Percentiles rank a stretch among this genome's conserved stretches.
Conservation (phyloP, 2,113 vertebrate genomes). For the Poeciliopsis retropinna region DNA sequence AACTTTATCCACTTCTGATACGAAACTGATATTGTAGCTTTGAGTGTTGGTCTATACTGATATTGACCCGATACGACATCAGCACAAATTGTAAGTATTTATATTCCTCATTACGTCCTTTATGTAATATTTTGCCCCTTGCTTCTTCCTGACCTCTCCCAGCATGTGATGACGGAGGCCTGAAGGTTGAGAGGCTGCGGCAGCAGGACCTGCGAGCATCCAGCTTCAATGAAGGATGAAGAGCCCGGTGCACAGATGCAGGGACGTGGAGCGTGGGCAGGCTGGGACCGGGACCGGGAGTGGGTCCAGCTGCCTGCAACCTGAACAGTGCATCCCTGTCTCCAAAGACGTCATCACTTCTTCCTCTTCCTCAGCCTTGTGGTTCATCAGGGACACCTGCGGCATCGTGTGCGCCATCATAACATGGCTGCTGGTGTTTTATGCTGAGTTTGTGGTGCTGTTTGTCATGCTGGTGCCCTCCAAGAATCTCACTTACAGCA, state of each 20-base stretch:
- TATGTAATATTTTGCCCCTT: too few species aligned
- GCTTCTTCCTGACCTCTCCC: slow-evolving; percentile 1
- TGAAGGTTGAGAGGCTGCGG: slow-evolving; percentile 33
- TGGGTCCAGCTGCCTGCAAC: slow-evolving; percentile 82
- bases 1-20: too few species aligned
- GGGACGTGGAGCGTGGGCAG: slow-evolving; percentile 86
- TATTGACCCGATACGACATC: too few species aligned
- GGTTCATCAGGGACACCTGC: slow-evolving; percentile 97
- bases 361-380: slow-evolving; percentile 86
- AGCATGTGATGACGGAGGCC: slow-evolving; percentile 60
- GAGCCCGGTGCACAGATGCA: slow-evolving; percentile 88
- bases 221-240: slow-evolving; percentile 86
- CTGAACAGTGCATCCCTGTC: slow-evolving; percentile 89
- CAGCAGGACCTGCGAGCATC: slow-evolving; percentile 29
- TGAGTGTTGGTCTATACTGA: too few species aligned
- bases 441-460: slow-evolving; percentile 95
- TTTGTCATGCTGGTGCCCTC: slow-evolving; percentile 96
- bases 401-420: slow-evolving; percentile 93
- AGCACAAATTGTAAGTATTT: too few species aligned
- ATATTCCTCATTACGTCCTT: too few species aligned
- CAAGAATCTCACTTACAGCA: slow-evolving; percentile 91
- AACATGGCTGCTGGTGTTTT: slow-evolving; percentile 96
- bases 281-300: slow-evolving; percentile 36
- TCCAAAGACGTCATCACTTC: slow-evolving; percentile 82
- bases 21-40: too few species aligned